Percentiles rank a stretch among this genome's conserved stretches.
Conservation (phyloP, 2,113 vertebrate species). For the Plestiodon gilberti region DNA sequence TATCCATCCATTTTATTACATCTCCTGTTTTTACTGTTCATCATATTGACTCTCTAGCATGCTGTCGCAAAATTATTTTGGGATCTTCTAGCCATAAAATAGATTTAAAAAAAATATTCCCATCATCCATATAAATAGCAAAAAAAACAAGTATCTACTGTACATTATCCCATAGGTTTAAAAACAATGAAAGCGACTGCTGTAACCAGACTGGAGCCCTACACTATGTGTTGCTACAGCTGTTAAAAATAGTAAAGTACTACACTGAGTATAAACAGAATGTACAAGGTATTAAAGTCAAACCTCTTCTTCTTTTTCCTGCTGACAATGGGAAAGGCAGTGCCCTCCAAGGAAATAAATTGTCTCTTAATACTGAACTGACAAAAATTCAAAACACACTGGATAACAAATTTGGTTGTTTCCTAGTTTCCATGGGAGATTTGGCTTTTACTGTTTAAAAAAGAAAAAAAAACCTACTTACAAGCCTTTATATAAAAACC, state of each 20-base stretch:
- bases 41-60: neutral
- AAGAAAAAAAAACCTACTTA: slow-evolving; percentile 5
- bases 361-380: slow-evolving; percentile 50
- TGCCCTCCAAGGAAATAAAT: slow-evolving; percentile 37
- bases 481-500: neutral
- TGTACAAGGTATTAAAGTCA: slow-evolving; percentile 26
- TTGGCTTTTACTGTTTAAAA: slow-evolving; percentile 4
- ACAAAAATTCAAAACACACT: slow-evolving; percentile 48
- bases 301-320: slow-evolving; percentile 52
- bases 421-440: slow-evolving; percentile 16
- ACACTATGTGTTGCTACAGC: neutral
- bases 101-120: slow-evolving; percentile 2
- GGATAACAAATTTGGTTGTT: slow-evolving; percentile 56
- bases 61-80: neutral
- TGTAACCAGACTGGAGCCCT: neutral
- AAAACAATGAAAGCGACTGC: neutral
- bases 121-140: neutral
- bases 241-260: neutral
- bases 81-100: slow-evolving; percentile 6
- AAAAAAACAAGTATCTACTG: neutral
- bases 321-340: slow-evolving; percentile 48
- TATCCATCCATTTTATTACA: neutral
- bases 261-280: neutral
- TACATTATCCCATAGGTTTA: neutral
- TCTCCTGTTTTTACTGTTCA: neutral